These are phyloP conservation scores for Anastrepha ludens DNA, from an alignment of 1,140 invertebrate genomes.

Conservation along the genomic window DNA sequence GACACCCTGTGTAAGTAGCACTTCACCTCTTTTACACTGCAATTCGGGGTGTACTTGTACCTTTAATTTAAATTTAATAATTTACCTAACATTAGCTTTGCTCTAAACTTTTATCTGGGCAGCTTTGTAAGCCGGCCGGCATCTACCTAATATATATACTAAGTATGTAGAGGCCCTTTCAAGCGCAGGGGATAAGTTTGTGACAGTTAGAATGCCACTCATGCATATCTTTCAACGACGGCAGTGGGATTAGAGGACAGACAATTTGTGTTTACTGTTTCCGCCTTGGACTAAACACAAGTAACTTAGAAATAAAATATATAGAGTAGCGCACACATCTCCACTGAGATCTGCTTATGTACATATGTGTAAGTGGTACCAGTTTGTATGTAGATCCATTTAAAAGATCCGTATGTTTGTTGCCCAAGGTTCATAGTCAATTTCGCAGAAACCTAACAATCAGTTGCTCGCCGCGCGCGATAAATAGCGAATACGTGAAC, in stretches of 20 bases:
- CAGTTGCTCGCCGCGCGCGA: constrained; percentile 23
- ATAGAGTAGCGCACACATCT: neutral
- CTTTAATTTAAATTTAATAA: no score
- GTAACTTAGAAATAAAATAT: neutral
- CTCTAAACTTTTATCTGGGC: neutral
- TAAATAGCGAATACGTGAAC: neutral
- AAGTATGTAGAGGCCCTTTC: neutral
- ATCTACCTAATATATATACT: neutral
- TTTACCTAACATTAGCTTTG: no score
- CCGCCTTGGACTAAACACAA: neutral
- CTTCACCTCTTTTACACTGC: no score
- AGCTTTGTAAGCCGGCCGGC: neutral
- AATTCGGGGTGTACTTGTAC: no score
- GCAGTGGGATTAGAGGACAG: constrained; percentile 1
- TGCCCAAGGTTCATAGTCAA: neutral
- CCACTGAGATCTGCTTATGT: neutral
- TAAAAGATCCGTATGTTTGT: neutral
- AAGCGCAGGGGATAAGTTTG: neutral
- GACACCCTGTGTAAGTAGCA: no score
- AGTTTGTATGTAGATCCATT: neutral
- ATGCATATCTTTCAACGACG: constrained; percentile 1
- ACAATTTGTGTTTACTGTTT: constrained; percentile 15
- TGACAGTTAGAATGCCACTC: neutral
- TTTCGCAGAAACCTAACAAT: constrained; percentile 24
- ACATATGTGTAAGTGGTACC: neutral